Evolutionary conservation across 1,140 invertebrate species (phyloP).

Genomic region (Drosophila mauritiana): DNA sequence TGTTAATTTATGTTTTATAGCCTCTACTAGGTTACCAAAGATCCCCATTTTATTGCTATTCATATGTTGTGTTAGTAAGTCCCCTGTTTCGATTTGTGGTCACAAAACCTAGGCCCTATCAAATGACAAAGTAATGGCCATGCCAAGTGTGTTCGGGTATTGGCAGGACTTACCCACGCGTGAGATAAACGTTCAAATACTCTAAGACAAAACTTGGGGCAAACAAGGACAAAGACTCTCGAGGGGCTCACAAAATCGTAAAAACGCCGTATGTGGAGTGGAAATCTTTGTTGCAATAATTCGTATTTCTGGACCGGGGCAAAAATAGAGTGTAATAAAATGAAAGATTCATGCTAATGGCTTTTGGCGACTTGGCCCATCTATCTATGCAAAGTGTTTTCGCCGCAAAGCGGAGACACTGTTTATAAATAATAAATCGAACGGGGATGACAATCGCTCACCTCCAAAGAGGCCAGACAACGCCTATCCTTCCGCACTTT

Average conservation of each 20-base stretch:
- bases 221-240: constrained; percentile 7
- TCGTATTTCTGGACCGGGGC: neutral
- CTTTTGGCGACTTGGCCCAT: constrained; percentile 7
- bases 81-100: constrained; percentile 7
- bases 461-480: constrained; percentile 16
- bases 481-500: constrained; percentile 36
- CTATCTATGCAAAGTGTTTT: constrained; percentile 7
- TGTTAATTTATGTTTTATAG: neutral
- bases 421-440: constrained; percentile 42
- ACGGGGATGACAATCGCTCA: constrained; percentile 19
- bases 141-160: neutral
- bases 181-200: constrained; percentile 8
- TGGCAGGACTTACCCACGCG: constrained; percentile 4
- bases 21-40: neutral
- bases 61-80: neutral
- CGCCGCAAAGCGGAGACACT: constrained; percentile 9
- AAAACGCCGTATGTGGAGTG: constrained; percentile 30
- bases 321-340: constrained; percentile 31
- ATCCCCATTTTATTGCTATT: neutral
- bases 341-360: constrained; percentile 42
- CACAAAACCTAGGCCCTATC: constrained; percentile 1
- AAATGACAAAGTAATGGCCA: constrained; percentile 5
- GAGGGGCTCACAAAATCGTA: constrained; percentile 15
- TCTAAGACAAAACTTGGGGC: neutral
- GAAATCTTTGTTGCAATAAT: constrained; percentile 25